Base-by-base conservation (phyloP, 2,888 invertebrate genomes). In the Caenorhabditis panamensis region DNA sequence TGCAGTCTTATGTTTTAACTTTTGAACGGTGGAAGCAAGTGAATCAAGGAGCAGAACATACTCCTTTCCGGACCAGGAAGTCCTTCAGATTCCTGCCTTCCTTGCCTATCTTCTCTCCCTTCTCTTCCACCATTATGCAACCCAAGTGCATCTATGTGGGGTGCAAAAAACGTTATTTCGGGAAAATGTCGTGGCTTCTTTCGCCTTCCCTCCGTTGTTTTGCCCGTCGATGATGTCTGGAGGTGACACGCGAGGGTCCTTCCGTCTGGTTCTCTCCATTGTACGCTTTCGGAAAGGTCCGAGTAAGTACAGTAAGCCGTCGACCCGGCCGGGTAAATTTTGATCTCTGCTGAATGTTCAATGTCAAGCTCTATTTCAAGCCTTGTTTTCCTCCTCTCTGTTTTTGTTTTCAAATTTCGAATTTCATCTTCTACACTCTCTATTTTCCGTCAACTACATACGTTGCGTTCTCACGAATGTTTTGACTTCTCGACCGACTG, bases 1-100 rank as follows among this genome's bases (percentile, higher is more conserved):
- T 3, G 51, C n/a, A n/a, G 6, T 16, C 49, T 49, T 22, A 18
- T 20, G 49, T 3, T 4, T 49, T n/a, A n/a, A n/a, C 49, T 11
- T 51, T 16, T 6, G 71, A 71, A 71, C 71, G 53, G 53, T 41
- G 53, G 69, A 53, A 69, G 53, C 69, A 61, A 67, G n/a, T n/a
- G n/a, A n/a, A n/a, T n/a, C n/a, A 28, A 5, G 28, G 31, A 20
- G 20, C 20, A 54, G 41, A 16, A 18, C 18, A n/a, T 44, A 28
- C 47, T n/a, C 13, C 16, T 2, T 41, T 37, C 37, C 62, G 58
- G 49, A 72, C 72, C 24, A 72, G 72, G 72, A 72, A 64, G 64
- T 63, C 24, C 72, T 72, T 63, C 63, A 72, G 72, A 71, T 62
- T 71, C 36, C 28, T 9, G 37, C 5, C 20, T 51, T 26, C 59